phyloP scores from a whole-genome alignment of 1,140 invertebrate species.

The Platyscapa corneri region DNA sequence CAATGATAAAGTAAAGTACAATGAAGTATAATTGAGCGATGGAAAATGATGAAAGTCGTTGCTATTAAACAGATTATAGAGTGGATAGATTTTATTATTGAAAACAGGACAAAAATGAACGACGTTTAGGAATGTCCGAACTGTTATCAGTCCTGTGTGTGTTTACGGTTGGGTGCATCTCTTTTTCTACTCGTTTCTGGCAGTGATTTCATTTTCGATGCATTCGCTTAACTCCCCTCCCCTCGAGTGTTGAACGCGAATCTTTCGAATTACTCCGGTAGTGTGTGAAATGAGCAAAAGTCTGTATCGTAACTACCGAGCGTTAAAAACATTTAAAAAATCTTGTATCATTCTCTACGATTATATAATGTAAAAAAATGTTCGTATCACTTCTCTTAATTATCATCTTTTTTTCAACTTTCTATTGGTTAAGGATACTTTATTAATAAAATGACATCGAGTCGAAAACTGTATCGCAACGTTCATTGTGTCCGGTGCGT shows the following conservation, averaged over 20 bases:
- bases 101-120: background rate
- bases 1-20: background rate
- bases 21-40: background rate
- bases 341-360: background rate
- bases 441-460: conserved; percentile 33
- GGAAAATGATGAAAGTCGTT: no score
- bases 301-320: background rate
- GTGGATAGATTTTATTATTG: background rate
- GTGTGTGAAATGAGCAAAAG: background rate
- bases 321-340: conserved; percentile 30
- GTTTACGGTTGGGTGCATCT: background rate
- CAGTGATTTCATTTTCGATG: background rate
- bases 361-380: background rate
- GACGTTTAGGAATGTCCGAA: conserved; percentile 17
- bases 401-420: background rate
- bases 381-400: background rate
- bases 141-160: background rate
- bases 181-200: background rate
- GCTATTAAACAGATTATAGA: background rate
- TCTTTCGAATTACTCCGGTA: background rate
- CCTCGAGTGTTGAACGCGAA: background rate
- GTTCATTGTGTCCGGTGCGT: background rate
- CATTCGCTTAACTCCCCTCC: background rate
- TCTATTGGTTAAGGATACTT: background rate
- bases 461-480: conserved; percentile 32